Evolutionary conservation across 2,797 vertebrate species (phyloP).

Genomic region (Pachyuromys duprasi): DNA sequence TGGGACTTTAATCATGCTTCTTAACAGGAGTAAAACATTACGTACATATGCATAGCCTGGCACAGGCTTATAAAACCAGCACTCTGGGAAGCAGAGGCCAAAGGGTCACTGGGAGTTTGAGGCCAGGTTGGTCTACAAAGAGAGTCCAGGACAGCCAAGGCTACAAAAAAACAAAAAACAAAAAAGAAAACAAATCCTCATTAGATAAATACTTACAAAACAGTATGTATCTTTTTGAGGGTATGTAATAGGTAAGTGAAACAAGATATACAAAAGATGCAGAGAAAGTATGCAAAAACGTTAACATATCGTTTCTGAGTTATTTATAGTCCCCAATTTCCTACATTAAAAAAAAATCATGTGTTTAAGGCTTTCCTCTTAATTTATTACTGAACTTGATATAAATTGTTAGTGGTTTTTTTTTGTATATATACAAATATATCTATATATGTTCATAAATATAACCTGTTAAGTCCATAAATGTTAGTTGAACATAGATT

Average conservation of each 20-base stretch:
- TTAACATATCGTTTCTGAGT: constrained; percentile 6
- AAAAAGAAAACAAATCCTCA: background rate
- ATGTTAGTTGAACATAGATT: background rate
- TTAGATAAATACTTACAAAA: background rate
- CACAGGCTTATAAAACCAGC: no score
- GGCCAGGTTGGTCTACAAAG: no score
- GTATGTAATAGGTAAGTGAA: background rate
- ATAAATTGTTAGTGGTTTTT: constrained; percentile 21
- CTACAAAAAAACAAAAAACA: no score
- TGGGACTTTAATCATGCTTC: background rate
- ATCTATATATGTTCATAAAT: background rate
- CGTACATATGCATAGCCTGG: no score
- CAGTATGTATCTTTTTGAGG: background rate
- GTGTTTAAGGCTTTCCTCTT: background rate
- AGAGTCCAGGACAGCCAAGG: no score
- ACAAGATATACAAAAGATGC: background rate
- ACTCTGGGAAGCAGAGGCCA: no score
- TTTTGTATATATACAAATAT: background rate
- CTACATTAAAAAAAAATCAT: background rate
- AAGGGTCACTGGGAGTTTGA: no score
- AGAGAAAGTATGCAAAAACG: background rate
- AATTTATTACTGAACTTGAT: background rate
- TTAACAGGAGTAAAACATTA: constrained; percentile 7
- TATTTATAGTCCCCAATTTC: background rate
- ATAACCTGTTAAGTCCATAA: background rate